A percentile compares a stretch with the other conserved stretches of the same genome.
These are phyloP conservation scores for Oligia latruncula DNA, from an alignment of 2,888 invertebrate genomes.

Conservation along the genomic window DNA sequence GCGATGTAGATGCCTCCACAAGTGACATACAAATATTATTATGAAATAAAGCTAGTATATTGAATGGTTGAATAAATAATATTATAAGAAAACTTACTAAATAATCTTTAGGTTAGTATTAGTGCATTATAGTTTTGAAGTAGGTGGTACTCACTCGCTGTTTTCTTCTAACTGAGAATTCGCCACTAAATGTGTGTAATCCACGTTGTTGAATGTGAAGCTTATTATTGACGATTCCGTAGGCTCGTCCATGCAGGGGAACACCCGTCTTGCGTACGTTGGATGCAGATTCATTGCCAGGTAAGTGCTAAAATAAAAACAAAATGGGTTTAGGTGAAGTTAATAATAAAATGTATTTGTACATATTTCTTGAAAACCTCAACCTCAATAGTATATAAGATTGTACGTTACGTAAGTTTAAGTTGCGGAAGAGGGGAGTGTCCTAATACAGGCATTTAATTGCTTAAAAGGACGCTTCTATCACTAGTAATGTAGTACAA, in stretches of 20 bases:
- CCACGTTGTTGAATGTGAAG: slow-evolving; percentile 80
- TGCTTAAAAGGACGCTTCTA: too few relatives aligned
- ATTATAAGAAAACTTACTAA: neutral
- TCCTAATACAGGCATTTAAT: too few relatives aligned
- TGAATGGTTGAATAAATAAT: neutral
- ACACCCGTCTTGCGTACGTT: slow-evolving; percentile 91
- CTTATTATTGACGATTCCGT: slow-evolving; percentile 79
- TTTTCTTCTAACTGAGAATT: slow-evolving; percentile 77
- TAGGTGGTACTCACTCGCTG: slow-evolving; percentile 73
- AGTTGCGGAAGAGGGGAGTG: too few relatives aligned
- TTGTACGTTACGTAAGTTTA: too few relatives aligned
- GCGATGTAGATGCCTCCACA: neutral
- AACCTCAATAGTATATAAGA: too few relatives aligned
- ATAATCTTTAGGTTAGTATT: neutral
- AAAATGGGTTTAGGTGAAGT: neutral
- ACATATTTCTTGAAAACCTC: neutral
- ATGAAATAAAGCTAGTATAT: neutral
- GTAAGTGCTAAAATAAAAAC: slow-evolving; percentile 79
- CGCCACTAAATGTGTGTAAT: slow-evolving; percentile 72
- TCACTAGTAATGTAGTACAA: too few relatives aligned
- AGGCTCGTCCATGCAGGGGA: slow-evolving; percentile 93
- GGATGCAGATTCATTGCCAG: slow-evolving; percentile 91
- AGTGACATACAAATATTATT: neutral
- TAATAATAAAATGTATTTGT: too few relatives aligned
- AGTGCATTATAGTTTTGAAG: neutral